These are phyloP conservation scores for Callopanchax toddi DNA, from an alignment of 2,113 vertebrate genomes.

Conservation along the genomic window DNA sequence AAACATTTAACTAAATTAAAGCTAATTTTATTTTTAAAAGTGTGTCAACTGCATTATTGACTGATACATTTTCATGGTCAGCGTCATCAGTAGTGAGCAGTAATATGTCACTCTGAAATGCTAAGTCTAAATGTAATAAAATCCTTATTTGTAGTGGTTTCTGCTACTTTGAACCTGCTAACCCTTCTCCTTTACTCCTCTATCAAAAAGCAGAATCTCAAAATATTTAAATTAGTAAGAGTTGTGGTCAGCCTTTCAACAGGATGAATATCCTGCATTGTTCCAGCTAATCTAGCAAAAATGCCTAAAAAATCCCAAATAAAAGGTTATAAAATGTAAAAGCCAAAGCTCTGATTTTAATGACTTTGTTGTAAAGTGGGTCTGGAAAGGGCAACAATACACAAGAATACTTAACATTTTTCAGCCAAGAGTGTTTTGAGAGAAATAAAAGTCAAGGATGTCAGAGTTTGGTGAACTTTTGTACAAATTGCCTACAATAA, in stretches of 20 bases:
- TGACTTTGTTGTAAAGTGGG: background rate
- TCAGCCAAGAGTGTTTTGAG: background rate
- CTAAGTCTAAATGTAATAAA: background rate
- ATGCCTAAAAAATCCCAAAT: background rate
- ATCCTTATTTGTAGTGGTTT: background rate
- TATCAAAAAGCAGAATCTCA: background rate
- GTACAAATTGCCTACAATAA: background rate
- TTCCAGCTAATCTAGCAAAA: background rate
- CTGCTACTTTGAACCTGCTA: background rate
- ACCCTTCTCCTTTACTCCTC: background rate
- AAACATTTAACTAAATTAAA: no score
- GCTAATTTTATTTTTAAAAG: no score
- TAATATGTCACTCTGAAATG: background rate
- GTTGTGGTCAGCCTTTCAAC: background rate
- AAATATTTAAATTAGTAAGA: no score
- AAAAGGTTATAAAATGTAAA: background rate
- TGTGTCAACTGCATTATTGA: no score
- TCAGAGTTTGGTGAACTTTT: background rate
- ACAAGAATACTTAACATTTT: background rate
- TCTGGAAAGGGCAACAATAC: background rate
- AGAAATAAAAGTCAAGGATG: background rate
- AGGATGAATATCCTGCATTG: background rate
- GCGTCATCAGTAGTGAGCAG: no score
- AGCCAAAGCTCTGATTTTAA: background rate
- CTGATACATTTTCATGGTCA: background rate